Conservation (phyloP, 1,140 invertebrate species). For the Myzus persicae region DNA sequence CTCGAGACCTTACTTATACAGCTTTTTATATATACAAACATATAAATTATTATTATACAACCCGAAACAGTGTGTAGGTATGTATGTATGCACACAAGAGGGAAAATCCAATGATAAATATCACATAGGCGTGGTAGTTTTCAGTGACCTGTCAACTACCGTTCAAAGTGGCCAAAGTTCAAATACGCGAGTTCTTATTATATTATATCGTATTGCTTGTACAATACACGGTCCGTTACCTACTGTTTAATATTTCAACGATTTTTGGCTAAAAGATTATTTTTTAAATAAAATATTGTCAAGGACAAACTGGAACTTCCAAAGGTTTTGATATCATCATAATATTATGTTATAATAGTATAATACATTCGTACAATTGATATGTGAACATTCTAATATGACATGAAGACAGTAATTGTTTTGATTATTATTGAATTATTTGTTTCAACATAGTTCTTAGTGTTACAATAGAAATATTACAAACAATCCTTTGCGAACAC, state of each 20-base stretch:
- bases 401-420: not conserved
- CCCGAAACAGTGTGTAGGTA: not conserved
- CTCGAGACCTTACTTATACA: not conserved
- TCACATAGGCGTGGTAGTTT: not conserved
- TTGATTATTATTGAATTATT: not conserved
- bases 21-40: conserved; percentile 9
- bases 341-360: not conserved
- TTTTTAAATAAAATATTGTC: not conserved
- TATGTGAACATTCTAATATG: not conserved
- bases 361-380: not conserved
- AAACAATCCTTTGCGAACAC: too few species aligned
- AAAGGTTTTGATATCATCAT: not conserved
- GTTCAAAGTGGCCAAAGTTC: not conserved
- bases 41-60: conserved; percentile 2
- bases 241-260: not conserved
- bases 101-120: conserved; percentile 10
- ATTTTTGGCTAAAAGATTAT: not conserved
- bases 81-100: not conserved
- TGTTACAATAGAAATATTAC: too few species aligned
- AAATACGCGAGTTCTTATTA: not conserved
- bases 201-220: not conserved
- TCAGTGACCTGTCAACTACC: not conserved
- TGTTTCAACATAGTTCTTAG: not conserved
- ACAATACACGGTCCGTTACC: not conserved
- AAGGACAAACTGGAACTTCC: not conserved